Evolutionary conservation across 1,140 invertebrate species (phyloP).

Genomic region (Drosophila tani): DNA sequence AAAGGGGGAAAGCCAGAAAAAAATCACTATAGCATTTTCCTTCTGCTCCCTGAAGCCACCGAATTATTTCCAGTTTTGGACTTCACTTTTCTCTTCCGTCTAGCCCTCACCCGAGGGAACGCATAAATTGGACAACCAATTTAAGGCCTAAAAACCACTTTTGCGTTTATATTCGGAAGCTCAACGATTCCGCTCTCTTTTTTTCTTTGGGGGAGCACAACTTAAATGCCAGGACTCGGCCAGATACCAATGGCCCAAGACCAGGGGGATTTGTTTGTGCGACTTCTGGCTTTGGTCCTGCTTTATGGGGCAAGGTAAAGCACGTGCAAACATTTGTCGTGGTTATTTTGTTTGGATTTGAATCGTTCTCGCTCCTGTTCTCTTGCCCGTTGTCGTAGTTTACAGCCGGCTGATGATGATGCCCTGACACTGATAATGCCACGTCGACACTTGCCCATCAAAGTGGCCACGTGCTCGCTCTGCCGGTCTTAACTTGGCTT

Average conservation of each 20-base stretch:
- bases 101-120: constrained; percentile 47
- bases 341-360: constrained; percentile 82
- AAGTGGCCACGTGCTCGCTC: constrained; percentile 62
- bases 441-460: constrained; percentile 51
- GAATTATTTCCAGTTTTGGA: constrained; percentile 13
- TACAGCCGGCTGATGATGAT: constrained; percentile 75
- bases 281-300: constrained; percentile 40
- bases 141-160: constrained; percentile 83
- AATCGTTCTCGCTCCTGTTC: constrained; percentile 42
- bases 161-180: constrained; percentile 75
- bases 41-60: not conserved
- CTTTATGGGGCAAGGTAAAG: constrained; percentile 75
- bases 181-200: constrained; percentile 28
- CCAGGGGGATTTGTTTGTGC: constrained; percentile 58
- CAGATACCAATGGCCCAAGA: constrained; percentile 31
- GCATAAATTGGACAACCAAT: constrained; percentile 82
- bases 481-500: constrained; percentile 73
- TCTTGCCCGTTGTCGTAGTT: constrained; percentile 54
- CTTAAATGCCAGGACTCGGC: constrained; percentile 66
- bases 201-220: constrained; percentile 31
- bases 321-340: constrained; percentile 81
- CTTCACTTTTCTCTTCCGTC: constrained; percentile 24
- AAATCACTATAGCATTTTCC: constrained; percentile 52
- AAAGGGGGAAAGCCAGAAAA: constrained; percentile 15
- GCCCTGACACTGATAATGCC: constrained; percentile 62